phyloP scores from a whole-genome alignment of 2,888 invertebrate genomes.

The Cerastoderma edule region DNA sequence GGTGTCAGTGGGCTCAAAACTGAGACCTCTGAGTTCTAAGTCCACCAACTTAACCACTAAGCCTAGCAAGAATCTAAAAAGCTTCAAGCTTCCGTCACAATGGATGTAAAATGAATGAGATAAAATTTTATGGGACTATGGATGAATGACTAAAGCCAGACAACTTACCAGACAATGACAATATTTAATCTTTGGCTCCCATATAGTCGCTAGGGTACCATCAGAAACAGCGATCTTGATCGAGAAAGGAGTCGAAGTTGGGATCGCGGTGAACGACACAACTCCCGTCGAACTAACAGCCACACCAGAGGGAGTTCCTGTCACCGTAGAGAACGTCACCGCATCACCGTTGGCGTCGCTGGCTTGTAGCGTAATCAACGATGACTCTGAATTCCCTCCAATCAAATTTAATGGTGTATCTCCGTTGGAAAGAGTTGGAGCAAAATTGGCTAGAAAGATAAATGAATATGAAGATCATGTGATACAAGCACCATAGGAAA shows the following conservation, averaged over 20 bases:
- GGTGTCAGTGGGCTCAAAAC: too few relatives aligned
- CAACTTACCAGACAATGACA: slow-evolving; percentile 67
- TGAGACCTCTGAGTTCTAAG: too few relatives aligned
- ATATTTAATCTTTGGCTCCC: slow-evolving; percentile 60
- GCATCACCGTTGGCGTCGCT: slow-evolving; percentile 63
- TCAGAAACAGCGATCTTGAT: slow-evolving; percentile 61
- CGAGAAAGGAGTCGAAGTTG: slow-evolving; percentile 42
- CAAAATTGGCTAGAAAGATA: slow-evolving; percentile 11
- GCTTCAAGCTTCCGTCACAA: too few relatives aligned
- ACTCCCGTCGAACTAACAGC: slow-evolving; percentile 39
- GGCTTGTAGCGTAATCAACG: slow-evolving; percentile 47
- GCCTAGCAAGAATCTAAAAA: too few relatives aligned
- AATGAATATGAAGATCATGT: slow-evolving; percentile 2
- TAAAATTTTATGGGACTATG: too few relatives aligned
- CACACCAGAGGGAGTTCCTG: slow-evolving; percentile 54
- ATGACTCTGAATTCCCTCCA: slow-evolving; percentile 50
- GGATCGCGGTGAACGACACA: slow-evolving; percentile 57
- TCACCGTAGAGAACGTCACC: slow-evolving; percentile 46
- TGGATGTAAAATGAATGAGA: too few relatives aligned
- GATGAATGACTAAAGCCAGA: too few relatives aligned
- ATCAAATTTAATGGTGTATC: slow-evolving; percentile 53
- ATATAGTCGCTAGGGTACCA: slow-evolving; percentile 52
- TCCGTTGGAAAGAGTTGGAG: slow-evolving; percentile 32
- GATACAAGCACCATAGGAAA: background rate
- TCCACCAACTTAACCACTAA: too few relatives aligned